Evolutionary conservation across 1,140 invertebrate genomes (phyloP).

Genomic region (Dinoponera quadriceps): DNA sequence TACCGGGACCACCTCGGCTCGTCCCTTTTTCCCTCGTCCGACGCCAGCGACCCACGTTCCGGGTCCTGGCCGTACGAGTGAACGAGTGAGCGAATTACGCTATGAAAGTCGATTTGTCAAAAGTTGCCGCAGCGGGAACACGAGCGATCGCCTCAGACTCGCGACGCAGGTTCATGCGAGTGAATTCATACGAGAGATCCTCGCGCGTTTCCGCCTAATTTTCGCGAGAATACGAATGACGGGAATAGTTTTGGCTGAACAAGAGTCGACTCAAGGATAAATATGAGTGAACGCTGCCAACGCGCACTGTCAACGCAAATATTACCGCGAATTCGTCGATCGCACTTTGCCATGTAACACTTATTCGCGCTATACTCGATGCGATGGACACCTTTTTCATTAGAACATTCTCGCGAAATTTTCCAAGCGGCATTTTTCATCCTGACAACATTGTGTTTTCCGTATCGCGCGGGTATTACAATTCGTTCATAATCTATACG

Average conservation of each 20-base stretch:
- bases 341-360: too few relatives aligned
- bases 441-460: too few relatives aligned
- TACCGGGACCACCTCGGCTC: conserved; percentile 47
- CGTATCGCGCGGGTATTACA: too few relatives aligned
- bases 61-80: conserved; percentile 27
- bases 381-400: too few relatives aligned
- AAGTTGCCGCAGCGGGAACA: conserved; percentile 21
- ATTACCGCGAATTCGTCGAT: too few relatives aligned
- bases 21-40: not conserved
- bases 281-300: not conserved
- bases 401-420: too few relatives aligned
- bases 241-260: not conserved
- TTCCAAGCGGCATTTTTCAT: too few relatives aligned
- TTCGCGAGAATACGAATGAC: not conserved
- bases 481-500: not conserved
- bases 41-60: conserved; percentile 1
- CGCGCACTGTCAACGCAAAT: too few relatives aligned
- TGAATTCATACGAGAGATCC: not conserved
- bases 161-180: not conserved
- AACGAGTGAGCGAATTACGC: conserved; percentile 33
- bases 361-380: too few relatives aligned
- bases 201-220: not conserved
- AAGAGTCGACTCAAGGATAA: not conserved
- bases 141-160: not conserved
- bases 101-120: conserved; percentile 66